phyloP scores from a whole-genome alignment of 1,140 invertebrate species.

The Eufriesea mexicana region DNA sequence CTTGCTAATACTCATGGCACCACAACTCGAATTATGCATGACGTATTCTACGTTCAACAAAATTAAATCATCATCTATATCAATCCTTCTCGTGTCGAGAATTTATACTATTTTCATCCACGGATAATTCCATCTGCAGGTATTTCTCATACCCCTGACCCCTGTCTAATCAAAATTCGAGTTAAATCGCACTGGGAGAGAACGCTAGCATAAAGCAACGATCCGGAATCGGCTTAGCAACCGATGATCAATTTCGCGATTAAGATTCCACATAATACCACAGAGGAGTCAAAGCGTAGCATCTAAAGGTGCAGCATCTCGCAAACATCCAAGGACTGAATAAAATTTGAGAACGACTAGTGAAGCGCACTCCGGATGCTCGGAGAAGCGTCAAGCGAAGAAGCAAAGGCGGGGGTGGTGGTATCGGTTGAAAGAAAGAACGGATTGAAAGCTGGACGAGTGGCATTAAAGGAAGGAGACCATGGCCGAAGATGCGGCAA shows the following conservation, averaged over 20 bases:
- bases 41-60: no score
- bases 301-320: not conserved
- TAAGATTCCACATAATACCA: not conserved
- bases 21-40: no score
- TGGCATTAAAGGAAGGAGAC: not conserved
- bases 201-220: not conserved
- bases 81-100: no score
- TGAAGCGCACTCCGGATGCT: not conserved
- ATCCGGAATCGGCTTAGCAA: no score
- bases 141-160: no score
- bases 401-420: not conserved
- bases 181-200: no score
- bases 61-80: no score
- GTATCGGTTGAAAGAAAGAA: not conserved
- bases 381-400: no score
- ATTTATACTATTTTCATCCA: no score
- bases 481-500: not conserved
- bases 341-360: not conserved
- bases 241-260: not conserved
- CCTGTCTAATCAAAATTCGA: no score
- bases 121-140: no score
- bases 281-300: not conserved
- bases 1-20: no score
- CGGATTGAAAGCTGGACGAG: not conserved
- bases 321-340: constrained; percentile 9